Evolutionary conservation across 1,140 invertebrate genomes (phyloP).

Genomic region (Andrena cerasifolii): DNA sequence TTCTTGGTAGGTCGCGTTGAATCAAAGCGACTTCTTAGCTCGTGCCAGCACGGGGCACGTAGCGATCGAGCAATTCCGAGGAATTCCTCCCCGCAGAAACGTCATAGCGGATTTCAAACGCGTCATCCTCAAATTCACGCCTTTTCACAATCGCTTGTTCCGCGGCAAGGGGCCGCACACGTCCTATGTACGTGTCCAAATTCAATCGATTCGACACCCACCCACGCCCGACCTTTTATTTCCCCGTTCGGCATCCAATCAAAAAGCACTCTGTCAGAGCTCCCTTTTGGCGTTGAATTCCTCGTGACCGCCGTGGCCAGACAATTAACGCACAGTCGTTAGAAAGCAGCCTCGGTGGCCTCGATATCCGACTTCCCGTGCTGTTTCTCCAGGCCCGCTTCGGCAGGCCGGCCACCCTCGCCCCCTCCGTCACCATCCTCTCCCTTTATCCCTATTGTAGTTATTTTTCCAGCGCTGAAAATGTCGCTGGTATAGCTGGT

Average conservation of each 20-base stretch:
- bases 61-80: neutral
- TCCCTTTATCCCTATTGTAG: constrained; percentile 24
- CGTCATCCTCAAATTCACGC: neutral
- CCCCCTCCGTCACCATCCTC: too few species aligned
- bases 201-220: constrained; percentile 37
- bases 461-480: constrained; percentile 47
- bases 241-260: constrained; percentile 26
- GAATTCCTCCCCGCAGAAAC: neutral
- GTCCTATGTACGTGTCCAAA: constrained; percentile 38
- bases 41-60: too few species aligned
- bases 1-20: too few species aligned
- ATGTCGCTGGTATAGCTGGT: constrained; percentile 32
- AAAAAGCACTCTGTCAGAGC: constrained; percentile 43
- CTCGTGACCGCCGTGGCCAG: constrained; percentile 18
- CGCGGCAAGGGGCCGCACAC: constrained; percentile 4
- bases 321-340: constrained; percentile 55
- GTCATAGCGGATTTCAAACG: neutral
- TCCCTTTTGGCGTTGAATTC: constrained; percentile 33
- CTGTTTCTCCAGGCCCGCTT: neutral
- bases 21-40: too few species aligned
- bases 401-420: neutral
- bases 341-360: constrained; percentile 45
- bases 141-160: neutral
- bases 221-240: constrained; percentile 12
- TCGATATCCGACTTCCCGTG: constrained; percentile 49